These are phyloP conservation scores for Melanotaenia nigrans DNA, from an alignment of 2,797 vertebrate species.

Conservation along the genomic window DNA sequence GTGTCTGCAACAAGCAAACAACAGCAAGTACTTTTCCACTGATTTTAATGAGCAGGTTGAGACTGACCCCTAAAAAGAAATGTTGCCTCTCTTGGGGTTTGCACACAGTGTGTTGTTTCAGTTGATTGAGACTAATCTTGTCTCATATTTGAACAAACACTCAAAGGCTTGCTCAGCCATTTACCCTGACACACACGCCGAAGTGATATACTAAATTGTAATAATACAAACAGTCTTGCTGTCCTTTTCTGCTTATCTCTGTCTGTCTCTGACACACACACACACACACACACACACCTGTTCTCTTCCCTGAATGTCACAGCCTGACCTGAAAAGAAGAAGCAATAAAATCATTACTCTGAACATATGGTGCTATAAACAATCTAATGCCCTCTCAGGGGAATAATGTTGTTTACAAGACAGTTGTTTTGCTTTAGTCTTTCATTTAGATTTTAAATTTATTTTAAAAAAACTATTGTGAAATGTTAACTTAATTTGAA, in stretches of 20 bases:
- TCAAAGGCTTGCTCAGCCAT: slow-evolving; percentile 3
- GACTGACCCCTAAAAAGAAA: slow-evolving; percentile 9
- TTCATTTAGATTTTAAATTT: neutral
- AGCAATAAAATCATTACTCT: slow-evolving; percentile 11
- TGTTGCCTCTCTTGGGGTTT: slow-evolving; percentile 19
- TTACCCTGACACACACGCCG: neutral
- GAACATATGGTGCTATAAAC: slow-evolving; percentile 7
- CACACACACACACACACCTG: slow-evolving; percentile 13
- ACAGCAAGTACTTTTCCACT: slow-evolving; percentile 69
- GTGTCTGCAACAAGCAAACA: slow-evolving; percentile 55
- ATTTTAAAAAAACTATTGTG: neutral
- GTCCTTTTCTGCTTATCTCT: neutral
- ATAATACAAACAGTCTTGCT: slow-evolving; percentile 15
- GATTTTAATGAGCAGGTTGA: slow-evolving; percentile 55
- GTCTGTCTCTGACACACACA: slow-evolving; percentile 10
- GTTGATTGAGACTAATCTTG: slow-evolving; percentile 15
- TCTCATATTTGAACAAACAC: slow-evolving; percentile 27
- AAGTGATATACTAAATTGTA: slow-evolving; percentile 8
- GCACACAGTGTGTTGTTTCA: slow-evolving; percentile 11
- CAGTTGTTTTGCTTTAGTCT: neutral
- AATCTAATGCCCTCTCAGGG: neutral
- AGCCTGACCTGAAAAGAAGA: slow-evolving; percentile 19
- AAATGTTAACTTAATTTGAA: neutral
- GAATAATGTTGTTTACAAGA: slow-evolving; percentile 3
- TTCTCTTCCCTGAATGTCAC: slow-evolving; percentile 1